phyloP scores from a whole-genome alignment of 2,797 vertebrate genomes.

The Crocodylus rhombifer region DNA sequence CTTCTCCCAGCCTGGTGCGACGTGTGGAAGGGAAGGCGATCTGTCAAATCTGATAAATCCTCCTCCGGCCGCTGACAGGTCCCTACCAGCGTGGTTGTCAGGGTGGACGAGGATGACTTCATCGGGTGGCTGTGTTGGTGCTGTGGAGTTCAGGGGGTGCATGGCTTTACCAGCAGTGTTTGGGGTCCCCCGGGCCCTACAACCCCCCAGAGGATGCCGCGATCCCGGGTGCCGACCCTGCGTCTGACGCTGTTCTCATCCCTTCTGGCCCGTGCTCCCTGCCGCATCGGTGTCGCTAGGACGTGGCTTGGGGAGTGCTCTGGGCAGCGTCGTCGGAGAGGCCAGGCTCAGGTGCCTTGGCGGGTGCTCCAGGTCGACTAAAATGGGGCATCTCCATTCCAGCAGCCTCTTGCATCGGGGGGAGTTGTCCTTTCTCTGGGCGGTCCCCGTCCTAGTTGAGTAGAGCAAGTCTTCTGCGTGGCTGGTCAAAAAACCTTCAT shows the following conservation, averaged over 20 bases:
- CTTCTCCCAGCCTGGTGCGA: neutral
- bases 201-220: neutral
- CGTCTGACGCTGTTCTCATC: neutral
- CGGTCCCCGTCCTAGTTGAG: no score
- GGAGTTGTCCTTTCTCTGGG: neutral
- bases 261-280: neutral
- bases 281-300: neutral
- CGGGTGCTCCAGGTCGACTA: neutral
- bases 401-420: neutral
- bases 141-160: neutral
- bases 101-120: neutral
- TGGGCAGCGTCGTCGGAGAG: neutral
- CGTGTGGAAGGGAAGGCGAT: neutral
- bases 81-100: neutral
- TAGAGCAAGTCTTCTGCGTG: neutral
- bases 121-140: neutral
- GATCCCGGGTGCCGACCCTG: neutral
- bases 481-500: neutral
- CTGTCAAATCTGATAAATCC: neutral
- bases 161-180: neutral
- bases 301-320: neutral
- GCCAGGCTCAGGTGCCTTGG: neutral
- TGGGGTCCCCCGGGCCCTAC: no score
- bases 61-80: neutral
- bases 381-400: neutral